Percentiles rank a stretch among this genome's conserved stretches.
phyloP scores from a whole-genome alignment of 2,888 invertebrate genomes.

The Rhaphigaster nebulosa region DNA sequence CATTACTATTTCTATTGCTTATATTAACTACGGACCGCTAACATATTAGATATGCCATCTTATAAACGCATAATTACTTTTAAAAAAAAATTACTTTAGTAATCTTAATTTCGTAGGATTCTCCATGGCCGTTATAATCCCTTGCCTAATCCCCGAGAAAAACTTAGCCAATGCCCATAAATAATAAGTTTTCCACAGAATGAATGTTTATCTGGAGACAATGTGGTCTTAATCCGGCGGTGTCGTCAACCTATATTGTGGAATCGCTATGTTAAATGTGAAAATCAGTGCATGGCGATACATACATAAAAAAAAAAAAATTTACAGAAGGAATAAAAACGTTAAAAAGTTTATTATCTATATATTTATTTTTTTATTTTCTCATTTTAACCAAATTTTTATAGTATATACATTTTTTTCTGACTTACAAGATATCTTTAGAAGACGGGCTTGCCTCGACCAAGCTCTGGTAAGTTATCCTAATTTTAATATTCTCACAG shows the following conservation, averaged over 20 bases:
- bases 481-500: no score
- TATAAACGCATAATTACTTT: neutral
- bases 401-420: no score
- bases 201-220: neutral
- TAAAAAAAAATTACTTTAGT: no score
- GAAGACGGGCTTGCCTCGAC: no score
- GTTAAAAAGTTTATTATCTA: no score
- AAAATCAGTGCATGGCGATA: neutral
- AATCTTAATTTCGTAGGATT: neutral
- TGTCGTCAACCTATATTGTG: neutral
- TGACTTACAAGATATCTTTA: no score
- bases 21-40: neutral
- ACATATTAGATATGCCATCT: neutral
- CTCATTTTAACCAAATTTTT: no score
- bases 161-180: neutral
- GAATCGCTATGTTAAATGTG: neutral
- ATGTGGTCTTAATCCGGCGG: neutral
- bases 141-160: slow-evolving; percentile 2
- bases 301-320: no score
- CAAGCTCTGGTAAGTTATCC: no score
- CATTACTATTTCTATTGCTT: neutral
- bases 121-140: neutral
- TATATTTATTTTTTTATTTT: neutral
- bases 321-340: no score
- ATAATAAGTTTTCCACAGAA: neutral